A percentile compares a stretch with the other conserved stretches of the same genome.
Evolutionary conservation across 2,113 vertebrate species (phyloP).

Genomic region (Sprattus sprattus): DNA sequence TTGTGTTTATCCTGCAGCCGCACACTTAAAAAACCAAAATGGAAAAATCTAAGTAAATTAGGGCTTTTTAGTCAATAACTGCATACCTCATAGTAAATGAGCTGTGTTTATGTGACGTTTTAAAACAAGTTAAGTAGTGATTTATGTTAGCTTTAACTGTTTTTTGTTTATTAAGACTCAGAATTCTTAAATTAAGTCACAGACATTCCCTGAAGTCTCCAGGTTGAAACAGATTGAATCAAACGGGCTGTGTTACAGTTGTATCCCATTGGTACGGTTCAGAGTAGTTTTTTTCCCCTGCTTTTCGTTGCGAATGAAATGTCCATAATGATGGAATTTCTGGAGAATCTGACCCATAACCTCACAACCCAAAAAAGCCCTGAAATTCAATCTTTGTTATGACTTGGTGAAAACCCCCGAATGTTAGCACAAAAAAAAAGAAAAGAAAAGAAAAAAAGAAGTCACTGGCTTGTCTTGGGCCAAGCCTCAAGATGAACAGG

Average conservation of each 20-base stretch:
- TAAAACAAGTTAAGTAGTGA: neutral
- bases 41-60: neutral
- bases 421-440: neutral
- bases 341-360: constrained; percentile 7
- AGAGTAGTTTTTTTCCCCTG: neutral
- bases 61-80: neutral
- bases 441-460: constrained; percentile 4
- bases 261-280: neutral
- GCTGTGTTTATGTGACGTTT: neutral
- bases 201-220: neutral
- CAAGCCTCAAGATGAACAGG: constrained; percentile 27
- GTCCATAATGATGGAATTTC: neutral
- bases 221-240: neutral
- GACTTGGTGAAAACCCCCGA: constrained; percentile 34
- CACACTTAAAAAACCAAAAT: neutral
- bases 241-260: neutral
- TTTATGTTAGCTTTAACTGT: neutral
- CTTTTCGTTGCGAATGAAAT: neutral
- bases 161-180: neutral
- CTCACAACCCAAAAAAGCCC: constrained; percentile 28
- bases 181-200: neutral
- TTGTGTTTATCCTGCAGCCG: neutral
- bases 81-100: neutral
- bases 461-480: constrained; percentile 34
- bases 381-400: constrained; percentile 47